phyloP scores from a whole-genome alignment of 2,888 invertebrate species.

The Macrophya annulata region DNA sequence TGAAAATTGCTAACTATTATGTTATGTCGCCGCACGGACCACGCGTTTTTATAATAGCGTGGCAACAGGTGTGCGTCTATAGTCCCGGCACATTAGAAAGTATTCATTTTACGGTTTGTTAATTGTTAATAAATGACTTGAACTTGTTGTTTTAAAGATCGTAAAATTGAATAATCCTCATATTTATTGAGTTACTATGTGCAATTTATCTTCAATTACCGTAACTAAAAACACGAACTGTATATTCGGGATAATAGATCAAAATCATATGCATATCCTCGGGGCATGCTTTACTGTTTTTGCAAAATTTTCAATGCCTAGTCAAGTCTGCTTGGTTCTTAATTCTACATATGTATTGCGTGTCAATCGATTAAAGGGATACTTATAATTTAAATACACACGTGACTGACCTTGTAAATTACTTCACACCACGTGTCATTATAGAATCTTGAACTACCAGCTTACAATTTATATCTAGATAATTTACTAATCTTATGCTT shows the following conservation, averaged over 20 bases:
- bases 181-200: not conserved
- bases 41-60: constrained; percentile 38
- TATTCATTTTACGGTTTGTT: not conserved
- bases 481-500: not conserved
- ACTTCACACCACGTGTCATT: constrained; percentile 28
- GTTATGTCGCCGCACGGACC: not conserved
- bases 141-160: not conserved
- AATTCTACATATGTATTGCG: not conserved
- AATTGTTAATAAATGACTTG: not conserved
- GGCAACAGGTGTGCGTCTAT: constrained; percentile 43
- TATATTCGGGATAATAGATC: not conserved
- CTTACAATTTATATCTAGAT: not conserved
- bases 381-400: not conserved
- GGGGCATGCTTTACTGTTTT: not conserved
- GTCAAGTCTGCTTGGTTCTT: not conserved
- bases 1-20: constrained; percentile 3
- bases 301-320: not conserved
- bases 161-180: not conserved
- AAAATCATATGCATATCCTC: not conserved
- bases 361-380: not conserved
- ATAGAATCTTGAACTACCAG: not conserved
- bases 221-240: not conserved
- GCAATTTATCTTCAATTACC: not conserved
- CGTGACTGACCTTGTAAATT: constrained; percentile 19
- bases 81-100: constrained; percentile 39